Conservation (phyloP, 2,888 invertebrate species). For the Neoscelio sp. region DNA sequence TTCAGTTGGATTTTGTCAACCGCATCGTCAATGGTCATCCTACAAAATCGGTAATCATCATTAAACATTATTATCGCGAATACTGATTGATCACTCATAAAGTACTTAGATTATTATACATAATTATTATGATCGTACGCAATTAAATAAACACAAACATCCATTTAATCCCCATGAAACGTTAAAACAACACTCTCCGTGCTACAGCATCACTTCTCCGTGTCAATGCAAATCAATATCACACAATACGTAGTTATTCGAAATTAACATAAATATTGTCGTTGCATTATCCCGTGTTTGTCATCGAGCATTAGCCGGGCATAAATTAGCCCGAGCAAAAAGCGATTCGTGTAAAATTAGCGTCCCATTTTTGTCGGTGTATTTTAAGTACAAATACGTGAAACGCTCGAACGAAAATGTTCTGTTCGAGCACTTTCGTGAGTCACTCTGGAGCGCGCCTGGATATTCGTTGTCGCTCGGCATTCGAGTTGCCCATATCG, state of each 20-base stretch:
- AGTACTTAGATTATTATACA: no score
- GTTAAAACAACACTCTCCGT: no score
- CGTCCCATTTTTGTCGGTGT: not conserved
- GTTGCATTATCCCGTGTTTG: not conserved
- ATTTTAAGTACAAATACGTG: slow-evolving; percentile 16
- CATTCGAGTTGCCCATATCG: slow-evolving; percentile 4
- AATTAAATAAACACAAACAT: no score
- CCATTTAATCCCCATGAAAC: no score
- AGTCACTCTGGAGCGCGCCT: not conserved
- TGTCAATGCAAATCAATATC: not conserved
- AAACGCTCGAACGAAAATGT: not conserved
- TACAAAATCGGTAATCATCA: no score
- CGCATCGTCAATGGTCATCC: no score
- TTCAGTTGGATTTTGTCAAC: no score
- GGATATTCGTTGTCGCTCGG: not conserved
- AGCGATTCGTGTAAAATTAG: not conserved
- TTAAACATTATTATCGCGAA: no score
- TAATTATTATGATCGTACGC: no score
- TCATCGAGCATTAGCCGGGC: not conserved
- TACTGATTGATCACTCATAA: no score
- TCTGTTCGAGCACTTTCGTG: not conserved
- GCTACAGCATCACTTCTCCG: no score
- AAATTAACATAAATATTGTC: not conserved
- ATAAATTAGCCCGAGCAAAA: not conserved
- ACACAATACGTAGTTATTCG: slow-evolving; percentile 12